Evolutionary conservation across 2,888 invertebrate species (phyloP), one percentile per base, ranked within the genome.

Genomic region (Diabrotica balteata): DNA sequence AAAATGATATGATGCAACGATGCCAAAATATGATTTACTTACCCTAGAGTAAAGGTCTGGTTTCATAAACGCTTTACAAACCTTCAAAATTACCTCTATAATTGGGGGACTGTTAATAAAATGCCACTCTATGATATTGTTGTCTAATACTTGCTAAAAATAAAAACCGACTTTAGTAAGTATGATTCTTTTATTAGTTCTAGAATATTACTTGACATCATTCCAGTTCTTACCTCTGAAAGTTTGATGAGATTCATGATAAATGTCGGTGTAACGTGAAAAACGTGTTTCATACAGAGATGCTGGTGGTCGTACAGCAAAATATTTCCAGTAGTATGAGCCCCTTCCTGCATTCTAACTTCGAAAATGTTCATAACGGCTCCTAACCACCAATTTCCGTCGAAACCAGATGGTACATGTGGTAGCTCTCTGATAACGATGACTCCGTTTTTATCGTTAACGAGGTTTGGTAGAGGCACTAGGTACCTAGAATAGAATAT

Each of bases 381-480:
- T 8, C 54, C 54, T 6, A 70, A 22, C 47, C 59, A 76, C 4
- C 77, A 70, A 67, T 85, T 82, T 0, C 79, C 72, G 0, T 80
- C 80, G 61, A 85, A 84, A 5, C 78, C 78, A 44, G 70, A 72
- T 7, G 70, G 71, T 32, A 11, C 8, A 11, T 54, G 42, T 8
- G 71, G 65, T 11, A 68, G 70, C 0, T 86, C 68, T 73, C 86
- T 81, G 2, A 86, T 84, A 1, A 87, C 66, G 6, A 68, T 50
- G 11, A 75, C 63, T 57, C 72, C 68, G 45, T 65, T 60, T 49
- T 61, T 42, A 32, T 72, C 69, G 45, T 72, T 50, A 7, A 69
- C 42, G 7, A 69, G 54, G 57, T 69, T 72, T 51, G 75, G 75
- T n/a, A 75, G 54, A 8, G 73, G 73, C 8, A 68, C 32, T 67